Conservation (phyloP, 1,140 invertebrate genomes). For the Branchinecta lynchi region DNA sequence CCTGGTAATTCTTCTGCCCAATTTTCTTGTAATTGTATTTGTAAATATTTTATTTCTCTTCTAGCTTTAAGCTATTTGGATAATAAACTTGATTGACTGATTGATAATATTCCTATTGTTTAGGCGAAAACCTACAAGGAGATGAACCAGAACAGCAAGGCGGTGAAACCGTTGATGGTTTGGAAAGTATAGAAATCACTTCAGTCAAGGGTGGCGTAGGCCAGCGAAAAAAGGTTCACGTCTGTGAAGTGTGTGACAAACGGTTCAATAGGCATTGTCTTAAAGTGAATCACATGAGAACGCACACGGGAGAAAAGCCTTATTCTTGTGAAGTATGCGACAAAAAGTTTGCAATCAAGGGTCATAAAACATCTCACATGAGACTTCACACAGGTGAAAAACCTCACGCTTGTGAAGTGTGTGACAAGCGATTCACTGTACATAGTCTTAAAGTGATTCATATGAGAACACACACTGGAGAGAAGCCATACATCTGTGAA, state of each 20-base stretch:
- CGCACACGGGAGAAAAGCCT: conserved; percentile 32
- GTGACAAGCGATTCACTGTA: conserved; percentile 88
- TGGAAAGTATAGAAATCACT: no score
- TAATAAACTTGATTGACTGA: no score
- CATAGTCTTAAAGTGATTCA: conserved; percentile 96
- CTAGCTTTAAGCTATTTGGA: no score
- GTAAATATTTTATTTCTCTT: no score
- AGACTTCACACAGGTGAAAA: not conserved
- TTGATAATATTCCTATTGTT: no score
- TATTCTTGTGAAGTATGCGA: not conserved
- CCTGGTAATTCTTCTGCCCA: no score
- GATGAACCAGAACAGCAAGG: no score
- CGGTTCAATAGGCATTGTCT: conserved; percentile 24
- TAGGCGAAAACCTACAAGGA: no score
- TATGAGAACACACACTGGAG: conserved; percentile 96
- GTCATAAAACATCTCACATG: not conserved
- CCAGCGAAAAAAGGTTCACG: no score
- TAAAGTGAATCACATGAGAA: not conserved
- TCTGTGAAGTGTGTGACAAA: conserved; percentile 27
- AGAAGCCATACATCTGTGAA: conserved; percentile 87
- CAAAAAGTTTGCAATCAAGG: not conserved
- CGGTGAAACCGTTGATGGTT: no score
- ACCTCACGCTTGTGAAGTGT: conserved; percentile 45
- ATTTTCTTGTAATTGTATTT: no score
- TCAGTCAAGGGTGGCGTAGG: no score